Base-by-base conservation (phyloP, 1,140 invertebrate species). In the Dendroctonus ponderosae region DNA sequence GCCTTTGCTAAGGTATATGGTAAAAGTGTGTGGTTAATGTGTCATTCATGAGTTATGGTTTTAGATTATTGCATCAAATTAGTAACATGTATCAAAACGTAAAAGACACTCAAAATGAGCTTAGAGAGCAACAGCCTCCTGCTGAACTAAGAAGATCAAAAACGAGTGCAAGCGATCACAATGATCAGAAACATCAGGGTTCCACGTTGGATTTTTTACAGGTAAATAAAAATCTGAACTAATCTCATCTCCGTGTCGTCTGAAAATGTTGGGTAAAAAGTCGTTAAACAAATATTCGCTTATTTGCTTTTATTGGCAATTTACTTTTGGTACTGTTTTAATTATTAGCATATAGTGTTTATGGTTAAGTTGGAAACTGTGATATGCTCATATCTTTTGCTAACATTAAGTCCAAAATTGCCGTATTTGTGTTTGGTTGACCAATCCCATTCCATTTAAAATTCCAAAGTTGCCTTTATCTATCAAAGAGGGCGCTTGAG, bases 41-140 rank as follows among this genome's bases (percentile, higher is more conserved):
- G 26, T 26, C 26, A 26, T 26, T 26, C 26, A 26, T 26, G 26
- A 26, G 26, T 26, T 26, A 26, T 26, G 26, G 1, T 52, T 56
- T 56, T 59, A 67, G 66, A 61, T 82, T 99, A 26, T 82, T 98
- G 44, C 94, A 98, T 82, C 96, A 99, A 81, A 96, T 99, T 70
- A 93, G 90, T 70, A 96, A 95, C 68, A 97, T 98, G 93, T 96
- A 97, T 80, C 93, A 96, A 79, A 98, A 97, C 81, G 93, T 97
- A 5, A 94, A 95, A 75, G 93, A 96, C 75, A 97, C 95, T 2
- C 91, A 94, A 77, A 89, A 90, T 73, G 94, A 96, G 72, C 82
- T 98, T 53, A 89, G 87, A 74, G 90, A 87, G 68, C 90, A 90
- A 69, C 78, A 77, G 42, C 77, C 77, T 11, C 75, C 77, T 15